A percentile compares a stretch with the other conserved stretches of the same genome.
Conservation (phyloP, 1,140 invertebrate genomes). For the Mylabris phalerata region DNA sequence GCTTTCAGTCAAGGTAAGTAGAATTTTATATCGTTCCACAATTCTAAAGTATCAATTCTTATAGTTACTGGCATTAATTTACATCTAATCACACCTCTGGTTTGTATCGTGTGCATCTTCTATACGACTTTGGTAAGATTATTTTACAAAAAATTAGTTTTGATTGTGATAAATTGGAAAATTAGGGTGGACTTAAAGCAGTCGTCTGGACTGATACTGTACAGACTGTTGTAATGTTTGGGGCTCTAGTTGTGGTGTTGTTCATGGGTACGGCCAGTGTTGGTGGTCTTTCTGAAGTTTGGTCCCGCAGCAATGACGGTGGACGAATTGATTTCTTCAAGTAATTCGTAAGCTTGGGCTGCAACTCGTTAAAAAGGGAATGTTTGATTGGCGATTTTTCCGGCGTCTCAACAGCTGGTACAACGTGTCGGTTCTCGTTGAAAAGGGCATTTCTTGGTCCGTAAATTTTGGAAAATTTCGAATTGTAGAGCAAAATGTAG, state of each 20-base stretch:
- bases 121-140: constrained; percentile 71
- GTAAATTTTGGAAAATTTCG: not conserved
- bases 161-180: not conserved
- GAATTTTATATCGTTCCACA: constrained; percentile 8
- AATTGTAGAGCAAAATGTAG: no score
- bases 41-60: constrained; percentile 12
- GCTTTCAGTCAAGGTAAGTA: constrained; percentile 76
- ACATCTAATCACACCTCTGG: constrained; percentile 60
- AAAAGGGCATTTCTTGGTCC: no score
- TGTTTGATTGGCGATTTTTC: not conserved
- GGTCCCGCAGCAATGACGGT: constrained; percentile 48
- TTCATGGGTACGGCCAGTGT: constrained; percentile 58
- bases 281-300: constrained; percentile 60
- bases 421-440: no score
- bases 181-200: constrained; percentile 76
- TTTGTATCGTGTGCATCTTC: constrained; percentile 72
- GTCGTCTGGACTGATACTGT: constrained; percentile 84
- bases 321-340: constrained; percentile 56
- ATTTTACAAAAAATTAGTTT: not conserved
- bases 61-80: constrained; percentile 66
- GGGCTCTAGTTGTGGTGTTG: constrained; percentile 60
- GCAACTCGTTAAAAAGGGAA: no score
- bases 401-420: no score
- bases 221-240: constrained; percentile 71
- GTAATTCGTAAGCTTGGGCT: constrained; percentile 37